Evolutionary conservation across 2,113 vertebrate species (phyloP), one percentile per base, ranked within the genome.

Genomic region (Odocoileus virginianus): DNA sequence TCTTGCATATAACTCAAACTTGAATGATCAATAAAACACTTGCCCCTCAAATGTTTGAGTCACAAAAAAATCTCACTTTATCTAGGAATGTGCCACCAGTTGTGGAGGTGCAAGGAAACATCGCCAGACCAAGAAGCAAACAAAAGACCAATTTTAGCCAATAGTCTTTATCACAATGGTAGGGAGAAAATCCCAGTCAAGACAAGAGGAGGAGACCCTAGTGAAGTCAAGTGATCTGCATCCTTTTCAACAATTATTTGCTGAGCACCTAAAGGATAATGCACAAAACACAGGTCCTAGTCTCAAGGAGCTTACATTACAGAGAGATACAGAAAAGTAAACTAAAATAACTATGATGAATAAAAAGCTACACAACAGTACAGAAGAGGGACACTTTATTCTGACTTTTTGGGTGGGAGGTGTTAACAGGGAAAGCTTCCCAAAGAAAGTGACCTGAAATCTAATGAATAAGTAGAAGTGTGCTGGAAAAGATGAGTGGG

Each of bases 81-180:
- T 96, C 61, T 94, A 87, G 57, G 58, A 95, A 94, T 25, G 93
- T 64, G 40, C 9, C 76, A 50, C 36, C 76, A 96, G 16, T 25
- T 87, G 45, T 94, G 21, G 60, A 97, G 30, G n/a, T 13, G 11
- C 36, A 98, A 96, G 64, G 5, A 96, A 86, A 95, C 2, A 95
- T 4, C 91, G 12, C 16, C 55, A 94, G 27, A 89, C 47, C 57
- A 81, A 93, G 76, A 64, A 82, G 43, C 17, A 97, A 45, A 90
- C 33, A 90, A 94, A 86, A 87, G 60, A 88, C 2, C 33, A 93
- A 90, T 87, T 97, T 93, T 97, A 97, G 91, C 57, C 33, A 95
- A 91, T 1, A 57, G 54, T 84, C 52, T 21, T 76, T 87, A 67
- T 67, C n/a, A 58, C 45, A 95, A 30, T 30, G 92, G 13, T 36